A percentile compares a stretch with the other conserved stretches of the same genome.
These are phyloP conservation scores for Toxostoma redivivum DNA, from an alignment of 2,113 vertebrate species.

Conservation along the genomic window DNA sequence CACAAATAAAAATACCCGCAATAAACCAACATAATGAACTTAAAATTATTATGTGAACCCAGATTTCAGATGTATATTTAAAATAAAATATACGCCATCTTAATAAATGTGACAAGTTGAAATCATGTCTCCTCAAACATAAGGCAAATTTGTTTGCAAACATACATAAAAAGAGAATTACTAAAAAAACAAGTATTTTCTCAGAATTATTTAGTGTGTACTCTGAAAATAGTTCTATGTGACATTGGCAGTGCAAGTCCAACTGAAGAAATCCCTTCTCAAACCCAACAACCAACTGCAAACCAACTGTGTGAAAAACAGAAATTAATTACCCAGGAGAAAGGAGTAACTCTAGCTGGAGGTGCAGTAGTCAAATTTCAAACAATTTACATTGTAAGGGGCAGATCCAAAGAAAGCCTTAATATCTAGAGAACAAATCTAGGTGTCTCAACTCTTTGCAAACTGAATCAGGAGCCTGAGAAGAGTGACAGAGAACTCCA, in stretches of 20 bases:
- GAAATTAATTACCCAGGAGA: not conserved
- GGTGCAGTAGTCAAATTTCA: not conserved
- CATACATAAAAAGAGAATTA: slow-evolving; percentile 29
- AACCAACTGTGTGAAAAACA: not conserved
- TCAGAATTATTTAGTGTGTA: slow-evolving; percentile 17
- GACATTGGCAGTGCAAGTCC: not conserved
- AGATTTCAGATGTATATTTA: not conserved
- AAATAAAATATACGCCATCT: slow-evolving; percentile 23
- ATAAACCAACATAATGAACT: slow-evolving; percentile 2
- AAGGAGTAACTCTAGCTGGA: not conserved
- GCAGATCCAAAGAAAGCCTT: not conserved
- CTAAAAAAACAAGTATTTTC: slow-evolving; percentile 49
- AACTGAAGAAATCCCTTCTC: not conserved
- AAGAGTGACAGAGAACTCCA: not conserved
- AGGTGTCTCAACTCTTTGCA: not conserved
- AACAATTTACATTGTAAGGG: not conserved
- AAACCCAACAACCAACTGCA: not conserved
- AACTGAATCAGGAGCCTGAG: not conserved
- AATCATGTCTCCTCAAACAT: slow-evolving; percentile 51
- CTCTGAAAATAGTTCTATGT: not conserved
- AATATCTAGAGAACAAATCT: not conserved
- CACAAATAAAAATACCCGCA: not conserved
- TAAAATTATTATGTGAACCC: not conserved
- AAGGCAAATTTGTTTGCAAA: slow-evolving; percentile 67
- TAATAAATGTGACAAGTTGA: slow-evolving; percentile 49